Evolutionary conservation across 1,140 invertebrate species (phyloP), one percentile per base, ranked within the genome.

Genomic region (Hycleus cichorii): DNA sequence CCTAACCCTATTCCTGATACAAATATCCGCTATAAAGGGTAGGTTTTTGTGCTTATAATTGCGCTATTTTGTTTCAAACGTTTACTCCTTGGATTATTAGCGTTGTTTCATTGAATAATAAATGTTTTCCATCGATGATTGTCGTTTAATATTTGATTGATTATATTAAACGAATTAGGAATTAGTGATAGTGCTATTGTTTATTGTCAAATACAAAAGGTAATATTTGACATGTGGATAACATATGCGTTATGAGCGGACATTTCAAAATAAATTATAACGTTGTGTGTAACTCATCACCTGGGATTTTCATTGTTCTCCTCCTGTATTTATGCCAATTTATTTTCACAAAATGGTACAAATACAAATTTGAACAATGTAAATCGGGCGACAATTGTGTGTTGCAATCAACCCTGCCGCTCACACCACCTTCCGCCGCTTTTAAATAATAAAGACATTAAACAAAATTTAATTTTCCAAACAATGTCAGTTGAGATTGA

Each of bases 201-300:
- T 65, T 64, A 64, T 65, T 67, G 65, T 67, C 65, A 63, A 67
- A 65, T 46, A 64, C 65, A 63, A 63, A 60, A 63, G 63, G 63
- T 57, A 60, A 56, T 60, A 59, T 65, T 62, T 64, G 65, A 63
- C 61, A 45, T 53, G 47, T 26, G 46, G 48, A 65, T 59, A 65
- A 65, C 59, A 50, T 63, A 59, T 58, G 53, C 43, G 51, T 49
- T 53, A 32, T 38, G 39, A 63, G 49, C 49, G 50, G 61, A 65
- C 60, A 40, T 62, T 64, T 58, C 44, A 48, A 54, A 49, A 67
- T 63, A 65, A 67, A 67, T 67, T 65, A 65, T 54, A 55, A 27
- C 50, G 52, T 56, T 58, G 9, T 10, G 10, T 39, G 46, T 58
- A 55, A 66, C 54, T 63, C 57, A 59, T 60, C 65, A 66, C 62